Conservation (phyloP, 2,113 vertebrate genomes). For the Tricholaema leucomelas region DNA sequence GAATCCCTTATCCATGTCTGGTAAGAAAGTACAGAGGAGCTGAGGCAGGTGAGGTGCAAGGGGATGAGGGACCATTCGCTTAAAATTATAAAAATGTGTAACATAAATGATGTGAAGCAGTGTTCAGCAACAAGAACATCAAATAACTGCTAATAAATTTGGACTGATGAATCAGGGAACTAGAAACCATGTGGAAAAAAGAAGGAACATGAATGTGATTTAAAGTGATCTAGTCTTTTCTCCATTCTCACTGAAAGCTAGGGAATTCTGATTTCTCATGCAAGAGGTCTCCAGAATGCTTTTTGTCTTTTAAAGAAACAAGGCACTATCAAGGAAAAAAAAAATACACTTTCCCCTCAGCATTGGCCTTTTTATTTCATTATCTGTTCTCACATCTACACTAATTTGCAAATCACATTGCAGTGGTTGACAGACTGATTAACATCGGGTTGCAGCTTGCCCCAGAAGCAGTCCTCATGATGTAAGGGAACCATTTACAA, state of each 20-base stretch:
- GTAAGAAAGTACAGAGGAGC: background rate
- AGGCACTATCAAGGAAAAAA: background rate
- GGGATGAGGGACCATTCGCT: background rate
- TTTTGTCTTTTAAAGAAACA: background rate
- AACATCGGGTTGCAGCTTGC: background rate
- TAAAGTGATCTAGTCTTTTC: background rate
- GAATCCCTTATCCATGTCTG: conserved; percentile 2
- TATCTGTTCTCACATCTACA: background rate
- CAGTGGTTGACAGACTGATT: background rate
- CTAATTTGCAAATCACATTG: background rate
- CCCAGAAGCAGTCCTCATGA: background rate
- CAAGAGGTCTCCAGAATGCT: background rate
- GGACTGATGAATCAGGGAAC: background rate
- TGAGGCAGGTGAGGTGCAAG: background rate
- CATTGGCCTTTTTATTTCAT: background rate
- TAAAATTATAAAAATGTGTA: background rate
- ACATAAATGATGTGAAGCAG: background rate
- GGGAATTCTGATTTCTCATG: background rate
- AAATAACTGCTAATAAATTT: background rate
- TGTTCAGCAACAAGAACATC: background rate
- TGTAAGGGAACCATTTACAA: background rate
- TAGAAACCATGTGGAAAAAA: background rate
- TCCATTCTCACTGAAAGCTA: background rate
- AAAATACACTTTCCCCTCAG: background rate
- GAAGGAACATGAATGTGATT: background rate